Conservation (phyloP, 2,113 vertebrate species). For the Apeltes quadracus region DNA sequence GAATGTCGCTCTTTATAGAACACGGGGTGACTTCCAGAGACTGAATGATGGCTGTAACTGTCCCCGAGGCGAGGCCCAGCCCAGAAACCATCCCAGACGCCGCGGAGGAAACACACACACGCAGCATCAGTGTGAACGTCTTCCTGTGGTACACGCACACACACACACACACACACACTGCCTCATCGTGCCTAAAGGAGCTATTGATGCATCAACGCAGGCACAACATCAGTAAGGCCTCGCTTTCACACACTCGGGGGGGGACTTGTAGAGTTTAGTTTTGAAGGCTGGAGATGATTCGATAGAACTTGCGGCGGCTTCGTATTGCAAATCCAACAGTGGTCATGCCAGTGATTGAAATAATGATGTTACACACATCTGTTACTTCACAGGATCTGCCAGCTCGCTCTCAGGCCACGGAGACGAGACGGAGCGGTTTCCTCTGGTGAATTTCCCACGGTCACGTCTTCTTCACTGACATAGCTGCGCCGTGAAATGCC, state of each 20-base stretch:
- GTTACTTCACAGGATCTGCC: constrained; percentile 28
- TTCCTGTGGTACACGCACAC: neutral
- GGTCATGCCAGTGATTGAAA: constrained; percentile 25
- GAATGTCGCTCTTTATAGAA: neutral
- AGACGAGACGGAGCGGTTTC: neutral
- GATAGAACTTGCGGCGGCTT: constrained; percentile 28
- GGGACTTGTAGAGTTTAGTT: constrained; percentile 28
- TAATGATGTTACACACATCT: constrained; percentile 40
- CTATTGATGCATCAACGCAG: neutral
- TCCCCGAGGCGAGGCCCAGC: neutral
- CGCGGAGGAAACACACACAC: neutral
- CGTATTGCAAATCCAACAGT: constrained; percentile 30
- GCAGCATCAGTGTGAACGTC: neutral
- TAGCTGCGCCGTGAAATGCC: constrained; percentile 18
- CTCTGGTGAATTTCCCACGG: constrained; percentile 31
- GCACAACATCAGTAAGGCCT: neutral
- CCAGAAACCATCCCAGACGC: constrained; percentile 7
- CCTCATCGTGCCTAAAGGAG: constrained; percentile 6
- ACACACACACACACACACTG: neutral
- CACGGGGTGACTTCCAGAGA: neutral
- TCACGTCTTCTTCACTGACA: constrained; percentile 42
- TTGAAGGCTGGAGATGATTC: constrained; percentile 13
- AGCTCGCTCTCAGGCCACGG: neutral
- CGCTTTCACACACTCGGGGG: neutral
- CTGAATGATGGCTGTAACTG: neutral